Percentiles rank a stretch among this genome's conserved stretches.
Conservation (phyloP, 2,113 vertebrate species). For the Hyaena hyaena region DNA sequence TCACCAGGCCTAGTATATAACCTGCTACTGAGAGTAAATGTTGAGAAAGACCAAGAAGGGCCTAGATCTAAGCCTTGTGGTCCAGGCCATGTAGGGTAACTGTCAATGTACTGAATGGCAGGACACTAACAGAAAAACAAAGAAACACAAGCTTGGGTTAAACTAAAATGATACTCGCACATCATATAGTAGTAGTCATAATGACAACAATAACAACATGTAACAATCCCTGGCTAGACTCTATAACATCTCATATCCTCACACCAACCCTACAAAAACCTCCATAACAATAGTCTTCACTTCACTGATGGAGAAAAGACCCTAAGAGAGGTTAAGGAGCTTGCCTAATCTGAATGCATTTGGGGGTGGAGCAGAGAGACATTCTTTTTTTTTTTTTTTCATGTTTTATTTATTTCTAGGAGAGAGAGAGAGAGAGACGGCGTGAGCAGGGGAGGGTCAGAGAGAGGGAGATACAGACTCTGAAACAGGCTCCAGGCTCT, state of each 20-base stretch:
- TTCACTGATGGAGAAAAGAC: not conserved
- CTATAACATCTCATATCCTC: not conserved
- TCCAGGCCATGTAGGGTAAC: not conserved
- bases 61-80: not conserved
- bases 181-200: not conserved
- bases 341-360: not conserved
- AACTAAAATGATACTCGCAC: not conserved
- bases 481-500: too few species aligned
- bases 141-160: not conserved
- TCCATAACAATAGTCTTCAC: not conserved
- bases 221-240: not conserved
- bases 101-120: not conserved
- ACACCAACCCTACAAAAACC: not conserved
- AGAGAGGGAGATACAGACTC: too few species aligned
- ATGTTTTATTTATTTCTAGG: too few species aligned
- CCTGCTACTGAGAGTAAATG: not conserved
- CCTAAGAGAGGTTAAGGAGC: not conserved
- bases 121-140: not conserved
- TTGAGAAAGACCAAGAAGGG: not conserved
- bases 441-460: too few species aligned
- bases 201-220: not conserved
- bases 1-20: not conserved
- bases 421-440: too few species aligned
- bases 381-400: not conserved
- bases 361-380: rapidly evolving